These are phyloP conservation scores for Bicyclus anynana DNA, from an alignment of 1,140 invertebrate genomes.

Conservation along the genomic window DNA sequence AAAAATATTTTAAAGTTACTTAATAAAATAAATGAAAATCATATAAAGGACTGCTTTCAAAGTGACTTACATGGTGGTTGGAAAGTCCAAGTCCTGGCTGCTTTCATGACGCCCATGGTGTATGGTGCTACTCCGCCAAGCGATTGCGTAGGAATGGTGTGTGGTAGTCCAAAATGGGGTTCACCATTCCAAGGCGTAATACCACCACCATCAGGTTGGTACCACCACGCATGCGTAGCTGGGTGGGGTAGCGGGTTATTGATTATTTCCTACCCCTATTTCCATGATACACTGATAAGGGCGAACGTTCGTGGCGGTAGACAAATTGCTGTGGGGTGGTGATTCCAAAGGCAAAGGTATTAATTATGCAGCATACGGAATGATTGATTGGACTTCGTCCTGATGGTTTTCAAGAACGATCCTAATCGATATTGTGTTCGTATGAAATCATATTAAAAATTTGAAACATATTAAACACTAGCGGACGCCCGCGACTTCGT, in stretches of 20 bases:
- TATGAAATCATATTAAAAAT: neutral
- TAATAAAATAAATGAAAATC: too few species aligned
- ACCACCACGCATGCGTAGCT: constrained; percentile 58
- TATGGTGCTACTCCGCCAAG: constrained; percentile 29
- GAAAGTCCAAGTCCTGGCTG: constrained; percentile 4
- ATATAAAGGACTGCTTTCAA: too few species aligned
- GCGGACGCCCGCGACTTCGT: too few species aligned
- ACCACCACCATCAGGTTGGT: constrained; percentile 56
- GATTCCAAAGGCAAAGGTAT: constrained; percentile 53
- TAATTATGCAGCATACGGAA: constrained; percentile 63
- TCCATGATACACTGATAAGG: constrained; percentile 62
- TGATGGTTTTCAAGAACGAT: constrained; percentile 19
- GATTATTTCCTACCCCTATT: constrained; percentile 64
- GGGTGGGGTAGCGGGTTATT: constrained; percentile 63
- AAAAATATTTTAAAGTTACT: too few species aligned
- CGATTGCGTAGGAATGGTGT: constrained; percentile 44
- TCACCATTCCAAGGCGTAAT: constrained; percentile 43
- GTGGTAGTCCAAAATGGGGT: constrained; percentile 42
- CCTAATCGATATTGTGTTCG: constrained; percentile 15
- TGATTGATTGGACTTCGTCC: constrained; percentile 56
- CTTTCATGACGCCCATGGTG: constrained; percentile 16
- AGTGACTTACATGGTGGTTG: constrained; percentile 49
- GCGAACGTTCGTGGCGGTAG: constrained; percentile 45
- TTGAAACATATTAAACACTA: too few species aligned
- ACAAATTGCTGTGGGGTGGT: constrained; percentile 60